These are phyloP conservation scores for Eupithecia dodoneata DNA, from an alignment of 2,888 invertebrate species.

Conservation along the genomic window DNA sequence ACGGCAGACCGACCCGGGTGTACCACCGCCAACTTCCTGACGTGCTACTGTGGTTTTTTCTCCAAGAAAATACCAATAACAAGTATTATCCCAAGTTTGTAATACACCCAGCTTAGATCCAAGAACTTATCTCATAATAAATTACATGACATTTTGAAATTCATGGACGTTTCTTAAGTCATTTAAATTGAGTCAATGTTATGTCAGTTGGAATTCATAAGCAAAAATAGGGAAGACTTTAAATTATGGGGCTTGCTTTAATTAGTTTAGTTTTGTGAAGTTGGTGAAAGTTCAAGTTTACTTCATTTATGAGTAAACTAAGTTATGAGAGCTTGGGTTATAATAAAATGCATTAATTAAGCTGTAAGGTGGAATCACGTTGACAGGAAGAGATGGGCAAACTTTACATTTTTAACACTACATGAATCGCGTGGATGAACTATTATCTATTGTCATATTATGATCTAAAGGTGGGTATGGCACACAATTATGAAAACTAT, in stretches of 20 bases:
- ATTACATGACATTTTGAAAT: not conserved
- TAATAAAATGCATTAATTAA: not conserved
- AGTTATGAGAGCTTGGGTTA: not conserved
- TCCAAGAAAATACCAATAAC: too few species aligned
- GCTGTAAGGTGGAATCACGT: not conserved
- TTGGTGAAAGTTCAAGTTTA: not conserved
- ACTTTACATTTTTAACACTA: too few species aligned
- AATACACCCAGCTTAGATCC: too few species aligned
- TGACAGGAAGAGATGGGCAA: not conserved
- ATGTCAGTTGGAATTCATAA: conserved; percentile 1
- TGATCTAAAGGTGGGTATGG: too few species aligned
- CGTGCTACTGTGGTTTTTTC: too few species aligned
- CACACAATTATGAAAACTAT: too few species aligned
- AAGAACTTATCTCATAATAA: too few species aligned
- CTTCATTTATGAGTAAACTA: conserved; percentile 5
- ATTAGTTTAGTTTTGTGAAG: conserved; percentile 14
- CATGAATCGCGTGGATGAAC: too few species aligned
- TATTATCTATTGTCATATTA: too few species aligned
- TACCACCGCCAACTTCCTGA: too few species aligned
- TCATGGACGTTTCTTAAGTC: not conserved
- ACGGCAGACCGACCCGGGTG: too few species aligned
- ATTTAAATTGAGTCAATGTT: conserved; percentile 9
- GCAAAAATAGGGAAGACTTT: conserved; percentile 15
- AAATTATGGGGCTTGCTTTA: conserved; percentile 3
- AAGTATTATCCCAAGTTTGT: too few species aligned